Base-by-base conservation (phyloP, 2,888 invertebrate species). In the Hirtodrosophila cameraria region DNA sequence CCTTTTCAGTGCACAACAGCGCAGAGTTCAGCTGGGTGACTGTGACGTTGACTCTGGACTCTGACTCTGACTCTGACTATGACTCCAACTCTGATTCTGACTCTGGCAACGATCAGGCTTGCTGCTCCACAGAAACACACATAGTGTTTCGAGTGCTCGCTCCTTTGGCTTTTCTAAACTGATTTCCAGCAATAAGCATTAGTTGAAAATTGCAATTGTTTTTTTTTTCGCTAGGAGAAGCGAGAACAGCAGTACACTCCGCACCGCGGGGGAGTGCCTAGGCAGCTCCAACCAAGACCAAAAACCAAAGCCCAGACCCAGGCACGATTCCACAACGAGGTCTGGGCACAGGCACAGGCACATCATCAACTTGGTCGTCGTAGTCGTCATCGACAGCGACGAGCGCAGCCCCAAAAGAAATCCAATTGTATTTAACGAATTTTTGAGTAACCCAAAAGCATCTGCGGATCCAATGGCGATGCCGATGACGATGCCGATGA, bases 111-210 rank as follows among this genome's bases (percentile, higher is more conserved):
- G 23, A 2, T 55, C 36, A 28, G 30, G 27, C 54, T 54, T 42
- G 60, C n/a, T n/a, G 64, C 49, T 70, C 69, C 25, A 52, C 42
- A 58, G 42, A 55, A 45, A 64, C 55, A 38, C 46, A 53, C 28
- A 23, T 52, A 62, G 39, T 61, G 41, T 46, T 38, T 53, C 66
- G 55, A 63, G 54, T 63, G 62, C 63, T 72, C 62, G 58, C 78
- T 80, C 75, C 70, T 74, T 78, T 75, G 73, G 72, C 73, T 87
- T 74, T 71, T 64, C 79, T 86, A 87, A 87, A 87, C 87, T 89
- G 88, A 88, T 89, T 89, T 89, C 88, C 86, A 88, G 88, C 89
- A 88, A 88, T 88, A 88, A 88, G 89, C 88, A 88, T 88, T 88
- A 88, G 89, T 79, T 82, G 87, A 86, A 88, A 88, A 88, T 88